Evolutionary conservation across 2,113 vertebrate species (phyloP), one percentile per base, ranked within the genome.

Genomic region (Brachyhypopomus gauderio): DNA sequence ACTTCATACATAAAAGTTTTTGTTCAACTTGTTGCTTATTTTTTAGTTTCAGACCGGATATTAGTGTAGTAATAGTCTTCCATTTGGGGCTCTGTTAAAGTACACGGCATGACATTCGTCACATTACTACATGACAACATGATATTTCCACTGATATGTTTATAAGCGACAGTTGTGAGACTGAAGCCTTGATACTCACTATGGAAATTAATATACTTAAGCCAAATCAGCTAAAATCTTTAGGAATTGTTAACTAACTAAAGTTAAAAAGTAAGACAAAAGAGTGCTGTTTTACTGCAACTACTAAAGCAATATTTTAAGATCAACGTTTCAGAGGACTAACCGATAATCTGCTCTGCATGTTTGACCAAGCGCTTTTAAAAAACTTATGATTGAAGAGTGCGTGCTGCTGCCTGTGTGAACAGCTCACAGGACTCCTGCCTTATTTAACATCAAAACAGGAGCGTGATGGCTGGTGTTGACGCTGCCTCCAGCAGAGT

Each of bases 401-500:
- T 27, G 77, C n/a, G 55, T 75, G 71, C 71, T 64, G 45, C 63
- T 80, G 56, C 66, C 91, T 89, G 91, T 89, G 91, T 93, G 92
- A 93, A 91, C 92, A 92, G 90, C 92, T 93, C 90, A 89, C 89
- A 17, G 79, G 80, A 74, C 64, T 86, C 81, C 69, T 64, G 69
- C 77, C 75, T 87, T 82, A 92, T 92, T 92, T 88, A 92, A 93
- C 92, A 92, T 93, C 92, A 93, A 92, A 92, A 91, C 89, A 86
- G 89, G 92, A 90, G 93, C 89, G 91, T 91, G 91, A 90, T 86
- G 91, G 90, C 89, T 92, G 84, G 90, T 90, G 91, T 91, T 88
- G 89, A 89, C 89, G 88, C 92, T 89, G 93, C 92, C 92, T 92
- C 92, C 92, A 94, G 93, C 92, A 89, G 91, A 92, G 90, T 88